Percentiles rank a stretch among this genome's conserved stretches.
These are phyloP conservation scores for Anisognathus igniventris DNA, from an alignment of 2,797 vertebrate genomes.

Conservation along the genomic window DNA sequence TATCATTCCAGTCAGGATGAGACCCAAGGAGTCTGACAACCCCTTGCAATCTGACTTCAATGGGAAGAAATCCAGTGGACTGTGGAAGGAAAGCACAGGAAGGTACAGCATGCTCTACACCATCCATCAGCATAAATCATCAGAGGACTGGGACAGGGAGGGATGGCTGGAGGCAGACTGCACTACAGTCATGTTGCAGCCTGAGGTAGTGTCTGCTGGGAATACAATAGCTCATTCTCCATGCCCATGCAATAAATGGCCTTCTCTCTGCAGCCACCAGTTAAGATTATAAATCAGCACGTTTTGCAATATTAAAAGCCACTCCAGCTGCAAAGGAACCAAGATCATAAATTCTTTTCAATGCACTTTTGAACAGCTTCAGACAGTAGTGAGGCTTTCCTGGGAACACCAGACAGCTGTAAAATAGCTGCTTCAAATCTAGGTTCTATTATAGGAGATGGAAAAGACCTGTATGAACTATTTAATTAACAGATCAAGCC, in stretches of 20 bases:
- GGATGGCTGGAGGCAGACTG: background rate
- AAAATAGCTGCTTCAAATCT: slow-evolving; percentile 17
- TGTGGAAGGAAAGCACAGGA: background rate
- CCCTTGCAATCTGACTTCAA: background rate
- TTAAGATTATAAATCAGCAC: slow-evolving; percentile 33
- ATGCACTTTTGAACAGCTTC: background rate
- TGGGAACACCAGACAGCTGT: background rate
- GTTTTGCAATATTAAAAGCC: slow-evolving; percentile 36
- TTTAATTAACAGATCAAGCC: background rate
- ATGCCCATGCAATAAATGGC: background rate
- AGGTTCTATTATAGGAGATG: background rate
- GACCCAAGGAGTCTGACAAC: background rate
- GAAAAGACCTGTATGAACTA: background rate
- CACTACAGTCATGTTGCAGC: background rate
- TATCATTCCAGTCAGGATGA: background rate
- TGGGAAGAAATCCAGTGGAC: background rate
- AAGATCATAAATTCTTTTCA: slow-evolving; percentile 42
- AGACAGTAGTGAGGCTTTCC: background rate
- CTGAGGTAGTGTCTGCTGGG: slow-evolving; percentile 28
- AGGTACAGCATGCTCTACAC: background rate
- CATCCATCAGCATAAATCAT: background rate
- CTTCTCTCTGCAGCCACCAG: background rate
- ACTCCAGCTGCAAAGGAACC: slow-evolving; percentile 24
- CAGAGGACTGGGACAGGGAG: background rate
- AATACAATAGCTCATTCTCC: slow-evolving; percentile 9